These are phyloP conservation scores for Panopea generosa DNA, from an alignment of 2,888 invertebrate genomes.

Conservation along the genomic window DNA sequence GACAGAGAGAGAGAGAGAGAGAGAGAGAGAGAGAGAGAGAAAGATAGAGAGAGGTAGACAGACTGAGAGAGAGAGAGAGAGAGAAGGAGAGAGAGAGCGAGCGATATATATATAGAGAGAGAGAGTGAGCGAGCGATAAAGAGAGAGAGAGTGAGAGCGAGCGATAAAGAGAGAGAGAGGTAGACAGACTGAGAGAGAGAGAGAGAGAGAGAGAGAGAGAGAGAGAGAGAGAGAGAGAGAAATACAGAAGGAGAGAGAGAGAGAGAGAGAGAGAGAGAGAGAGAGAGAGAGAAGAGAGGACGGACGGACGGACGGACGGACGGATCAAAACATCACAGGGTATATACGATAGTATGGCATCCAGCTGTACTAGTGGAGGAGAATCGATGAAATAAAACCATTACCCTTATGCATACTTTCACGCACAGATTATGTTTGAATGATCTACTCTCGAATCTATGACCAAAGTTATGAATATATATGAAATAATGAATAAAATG, in stretches of 20 bases:
- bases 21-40: too few species aligned
- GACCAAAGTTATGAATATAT: too few species aligned
- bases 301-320: not conserved
- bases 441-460: too few species aligned
- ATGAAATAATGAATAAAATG: too few species aligned
- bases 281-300: conserved; percentile 6
- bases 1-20: too few species aligned
- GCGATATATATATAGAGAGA: too few species aligned
- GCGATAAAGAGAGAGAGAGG: too few species aligned
- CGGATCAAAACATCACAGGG: not conserved
- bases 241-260: too few species aligned
- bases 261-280: not conserved
- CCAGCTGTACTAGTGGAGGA: not conserved
- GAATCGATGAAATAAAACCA: conserved; percentile 1
- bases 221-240: not conserved
- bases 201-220: not conserved
- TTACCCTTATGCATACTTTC: too few species aligned
- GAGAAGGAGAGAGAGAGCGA: conserved; percentile 12
- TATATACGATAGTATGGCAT: not conserved
- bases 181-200: conserved; percentile 11
- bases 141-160: conserved; percentile 7
- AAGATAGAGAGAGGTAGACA: too few species aligned
- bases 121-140: too few species aligned
- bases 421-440: too few species aligned
- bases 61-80: not conserved